Evolutionary conservation across 1,140 invertebrate species (phyloP), one percentile per base, ranked within the genome.

Genomic region (Helicoverpa armigera): DNA sequence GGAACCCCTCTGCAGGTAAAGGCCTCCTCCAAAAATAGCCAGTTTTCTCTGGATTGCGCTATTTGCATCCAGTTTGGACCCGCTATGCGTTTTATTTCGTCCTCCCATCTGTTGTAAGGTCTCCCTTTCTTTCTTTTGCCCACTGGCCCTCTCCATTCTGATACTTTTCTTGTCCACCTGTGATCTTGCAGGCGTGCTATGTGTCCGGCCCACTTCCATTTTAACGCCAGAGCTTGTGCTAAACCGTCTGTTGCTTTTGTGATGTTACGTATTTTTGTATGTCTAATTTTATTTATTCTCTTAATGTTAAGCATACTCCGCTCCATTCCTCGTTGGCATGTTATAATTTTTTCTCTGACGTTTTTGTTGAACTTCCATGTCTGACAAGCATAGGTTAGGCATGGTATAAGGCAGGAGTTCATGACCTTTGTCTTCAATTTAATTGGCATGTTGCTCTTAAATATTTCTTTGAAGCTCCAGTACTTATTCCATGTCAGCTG

Each of bases 11-110:
- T 79, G 16, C 13, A 16, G 63, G 76, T 79, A n/a, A 80, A 80
- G 78, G 78, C 67, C 78, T 80, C 78, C 79, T 80, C 70, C 79
- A 80, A 80, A 56, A 58, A 35, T 75, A 23, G 10, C 79, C 70
- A 81, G 13, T 65, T 48, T 3, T 75, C 79, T 74, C 72, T 53
- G 13, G 61, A 48, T 74, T 81, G 70, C 0, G 80, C 80, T 73
- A 48, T 72, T 63, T 63, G 61, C 1, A 56, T 35, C 73, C 65
- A 72, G 50, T 82, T 61, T 13, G 61, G 51, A 13, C 63, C 74
- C 14, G 51, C 72, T 16, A 16, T 61, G 31, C 61, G 58, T 76
- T 70, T 81, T 10, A 75, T 5, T 12, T 75, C 79, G n/a, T 81
- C 79, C 2, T 81, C 79, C 79, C 79, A 81, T 9, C 58, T 48